Evolutionary conservation across 2,888 invertebrate genomes (phyloP), one percentile per base, ranked within the genome.

Genomic region (Frankliniella intonsa): DNA sequence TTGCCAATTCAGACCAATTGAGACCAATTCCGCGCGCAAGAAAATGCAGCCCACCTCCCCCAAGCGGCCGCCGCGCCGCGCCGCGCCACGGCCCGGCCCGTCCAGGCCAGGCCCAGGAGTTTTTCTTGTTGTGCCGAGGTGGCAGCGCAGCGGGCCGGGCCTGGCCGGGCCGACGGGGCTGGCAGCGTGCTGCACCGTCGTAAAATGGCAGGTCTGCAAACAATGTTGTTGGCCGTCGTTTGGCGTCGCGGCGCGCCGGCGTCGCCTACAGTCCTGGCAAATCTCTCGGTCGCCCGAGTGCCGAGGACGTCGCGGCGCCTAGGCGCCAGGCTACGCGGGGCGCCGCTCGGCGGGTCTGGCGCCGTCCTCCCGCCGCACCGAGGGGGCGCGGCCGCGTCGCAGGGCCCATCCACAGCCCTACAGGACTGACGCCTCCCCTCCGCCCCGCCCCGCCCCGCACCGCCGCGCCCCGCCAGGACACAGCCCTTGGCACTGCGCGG

Each of bases 1-100:
- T 76, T 76, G 69, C 69, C 69, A 76, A 76, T 76, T 76, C 69
- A 76, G 69, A 25, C 69, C 69, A 76, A 76, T 76, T 76, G 69
- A 76, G 69, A 76, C 69, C 69, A 25, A 76, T 76, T 76, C 69
- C 12, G n/a, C 12, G 69, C 69, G 22, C n/a, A 22, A 22, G 69
- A 69, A 69, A 69, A 14, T 55, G 55, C 69, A 69, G n/a, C 22
- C 69, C 69, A 11, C 69, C 69, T 69, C 69, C 69, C n/a, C 69
- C 22, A 7, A 5, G 22, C 69, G 25, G 69, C 69, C 25, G 11
- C 22, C 69, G 25, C 12, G 69, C 69, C 12, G 25, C 62, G 17
- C 62, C 62, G 62, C 14, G 17, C 62, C 62, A n/a, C n/a, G n/a
- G 55, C 7, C 55, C 55, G 9, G 51, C 55, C 55, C 55, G 55